These are phyloP conservation scores for Drosophila borborema DNA, from an alignment of 2,888 invertebrate genomes.

Conservation along the genomic window DNA sequence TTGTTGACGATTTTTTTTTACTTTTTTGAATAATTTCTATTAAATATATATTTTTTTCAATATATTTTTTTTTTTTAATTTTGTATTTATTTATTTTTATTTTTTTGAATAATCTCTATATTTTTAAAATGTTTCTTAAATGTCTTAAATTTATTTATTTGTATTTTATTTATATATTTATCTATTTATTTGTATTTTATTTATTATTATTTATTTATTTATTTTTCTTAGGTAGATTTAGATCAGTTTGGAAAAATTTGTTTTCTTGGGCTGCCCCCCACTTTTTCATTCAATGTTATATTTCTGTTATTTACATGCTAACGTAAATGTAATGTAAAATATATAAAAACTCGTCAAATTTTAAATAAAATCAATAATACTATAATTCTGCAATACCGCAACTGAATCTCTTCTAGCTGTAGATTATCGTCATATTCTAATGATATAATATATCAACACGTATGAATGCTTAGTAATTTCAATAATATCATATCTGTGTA, in stretches of 20 bases:
- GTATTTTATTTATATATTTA: too few relatives aligned
- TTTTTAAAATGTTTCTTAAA: not conserved
- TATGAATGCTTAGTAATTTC: not conserved
- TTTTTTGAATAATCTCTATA: too few relatives aligned
- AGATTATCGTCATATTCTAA: not conserved
- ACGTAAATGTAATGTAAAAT: too few relatives aligned
- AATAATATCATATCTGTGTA: slow-evolving; percentile 5
- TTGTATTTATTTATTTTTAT: not conserved
- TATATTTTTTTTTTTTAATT: not conserved
- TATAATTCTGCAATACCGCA: not conserved
- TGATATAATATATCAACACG: not conserved
- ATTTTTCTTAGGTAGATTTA: too few relatives aligned
- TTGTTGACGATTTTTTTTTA: not conserved
- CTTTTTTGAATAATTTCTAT: not conserved
- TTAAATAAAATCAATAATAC: not conserved
- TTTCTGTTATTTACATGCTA: too few relatives aligned
- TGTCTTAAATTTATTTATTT: not conserved
- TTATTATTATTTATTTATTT: too few relatives aligned
- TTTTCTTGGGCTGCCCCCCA: too few relatives aligned
- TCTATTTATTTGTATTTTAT: too few relatives aligned
- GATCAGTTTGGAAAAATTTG: too few relatives aligned
- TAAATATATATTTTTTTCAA: too few relatives aligned
- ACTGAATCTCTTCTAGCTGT: not conserved
- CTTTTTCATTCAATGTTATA: too few relatives aligned
- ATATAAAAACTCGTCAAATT: not conserved